Conservation (phyloP, 2,888 invertebrate species). For the Lathronympha strigana region DNA sequence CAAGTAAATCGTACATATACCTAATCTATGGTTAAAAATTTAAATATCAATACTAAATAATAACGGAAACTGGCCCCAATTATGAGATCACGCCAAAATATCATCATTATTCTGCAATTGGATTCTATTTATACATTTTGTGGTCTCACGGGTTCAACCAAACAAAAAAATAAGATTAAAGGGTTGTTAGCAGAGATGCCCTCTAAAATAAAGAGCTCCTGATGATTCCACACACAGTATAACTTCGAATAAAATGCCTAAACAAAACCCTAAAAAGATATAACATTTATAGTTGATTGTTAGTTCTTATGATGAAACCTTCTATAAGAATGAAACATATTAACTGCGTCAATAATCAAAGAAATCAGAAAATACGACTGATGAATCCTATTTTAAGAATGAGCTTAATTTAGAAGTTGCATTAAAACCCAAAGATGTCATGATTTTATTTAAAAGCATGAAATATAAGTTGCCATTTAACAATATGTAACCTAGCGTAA, state of each 20-base stretch:
- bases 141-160: neutral
- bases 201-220: no score
- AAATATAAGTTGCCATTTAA: neutral
- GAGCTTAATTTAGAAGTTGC: no score
- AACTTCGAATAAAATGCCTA: neutral
- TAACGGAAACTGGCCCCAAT: neutral
- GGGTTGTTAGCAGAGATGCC: no score
- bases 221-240: neutral
- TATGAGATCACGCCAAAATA: neutral
- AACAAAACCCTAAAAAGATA: neutral
- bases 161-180: no score
- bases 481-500: neutral
- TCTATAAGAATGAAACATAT: neutral
- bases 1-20: neutral
- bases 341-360: neutral
- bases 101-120: neutral
- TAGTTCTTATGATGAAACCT: neutral
- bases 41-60: constrained; percentile 5
- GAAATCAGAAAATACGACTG: neutral
- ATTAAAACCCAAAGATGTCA: no score
- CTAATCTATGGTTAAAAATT: constrained; percentile 1
- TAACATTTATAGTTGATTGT: neutral
- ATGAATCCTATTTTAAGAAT: no score
- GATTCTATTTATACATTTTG: neutral
- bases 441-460: neutral